Conservation (phyloP, 1,140 invertebrate species). For the Aleiodes sp. region DNA sequence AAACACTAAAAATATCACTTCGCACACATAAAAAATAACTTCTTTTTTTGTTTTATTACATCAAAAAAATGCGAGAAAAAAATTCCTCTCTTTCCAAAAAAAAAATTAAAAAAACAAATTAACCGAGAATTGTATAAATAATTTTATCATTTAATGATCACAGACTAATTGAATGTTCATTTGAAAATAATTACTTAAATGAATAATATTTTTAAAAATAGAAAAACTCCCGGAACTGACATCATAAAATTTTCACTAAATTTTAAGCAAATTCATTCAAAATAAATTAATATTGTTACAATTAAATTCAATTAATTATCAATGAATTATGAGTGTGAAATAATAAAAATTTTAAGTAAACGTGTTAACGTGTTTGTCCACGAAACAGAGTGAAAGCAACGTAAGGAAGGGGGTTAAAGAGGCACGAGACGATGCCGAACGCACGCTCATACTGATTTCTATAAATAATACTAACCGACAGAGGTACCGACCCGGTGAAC, state of each 20-base stretch:
- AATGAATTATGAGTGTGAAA: too few species aligned
- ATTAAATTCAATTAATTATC: too few species aligned
- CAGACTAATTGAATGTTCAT: background rate
- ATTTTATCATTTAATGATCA: too few species aligned
- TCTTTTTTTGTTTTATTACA: background rate
- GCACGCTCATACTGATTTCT: constrained; percentile 62
- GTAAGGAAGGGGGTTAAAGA: constrained; percentile 48
- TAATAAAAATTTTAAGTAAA: background rate
- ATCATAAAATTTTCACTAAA: constrained; percentile 20
- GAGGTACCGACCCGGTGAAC: constrained; percentile 32
- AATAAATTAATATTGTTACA: too few species aligned
- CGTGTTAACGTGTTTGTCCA: background rate
- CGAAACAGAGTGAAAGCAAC: constrained; percentile 8
- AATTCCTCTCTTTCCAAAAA: too few species aligned
- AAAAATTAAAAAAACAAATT: too few species aligned
- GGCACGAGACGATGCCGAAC: constrained; percentile 57
- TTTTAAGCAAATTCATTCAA: background rate
- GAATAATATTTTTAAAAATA: constrained; percentile 32
- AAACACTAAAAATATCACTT: constrained; percentile 29
- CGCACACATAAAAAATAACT: background rate
- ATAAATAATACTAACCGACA: constrained; percentile 62
- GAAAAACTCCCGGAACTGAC: constrained; percentile 17
- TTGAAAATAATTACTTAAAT: background rate
- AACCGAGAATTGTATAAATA: too few species aligned
- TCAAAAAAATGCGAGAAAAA: too few species aligned